These are phyloP conservation scores for Myioborus miniatus DNA, from an alignment of 2,797 vertebrate genomes.

Conservation along the genomic window DNA sequence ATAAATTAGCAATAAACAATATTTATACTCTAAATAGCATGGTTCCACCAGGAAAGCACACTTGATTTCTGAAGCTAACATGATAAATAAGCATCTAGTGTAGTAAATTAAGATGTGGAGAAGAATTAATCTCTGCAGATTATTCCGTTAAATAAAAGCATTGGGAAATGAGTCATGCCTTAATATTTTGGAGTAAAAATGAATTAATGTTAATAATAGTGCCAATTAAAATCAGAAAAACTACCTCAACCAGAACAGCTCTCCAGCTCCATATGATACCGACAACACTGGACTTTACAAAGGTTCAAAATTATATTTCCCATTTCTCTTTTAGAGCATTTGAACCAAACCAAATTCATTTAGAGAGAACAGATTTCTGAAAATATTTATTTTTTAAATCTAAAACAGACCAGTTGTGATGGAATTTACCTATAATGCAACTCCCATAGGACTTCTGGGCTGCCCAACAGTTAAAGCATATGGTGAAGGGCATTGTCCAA, in stretches of 20 bases:
- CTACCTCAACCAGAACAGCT: neutral
- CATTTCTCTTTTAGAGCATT: neutral
- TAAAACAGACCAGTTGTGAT: neutral
- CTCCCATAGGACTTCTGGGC: neutral
- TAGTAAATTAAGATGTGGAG: neutral
- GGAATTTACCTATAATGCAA: neutral
- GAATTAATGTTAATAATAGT: neutral
- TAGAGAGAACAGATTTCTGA: neutral
- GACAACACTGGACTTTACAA: neutral
- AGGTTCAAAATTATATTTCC: neutral
- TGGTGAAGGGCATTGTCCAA: neutral
- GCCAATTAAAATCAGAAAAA: neutral
- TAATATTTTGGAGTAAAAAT: neutral
- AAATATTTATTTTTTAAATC: neutral
- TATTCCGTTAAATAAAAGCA: neutral
- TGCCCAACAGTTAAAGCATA: neutral
- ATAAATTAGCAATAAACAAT: neutral
- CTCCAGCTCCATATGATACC: neutral
- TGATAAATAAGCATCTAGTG: neutral
- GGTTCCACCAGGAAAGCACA: neutral
- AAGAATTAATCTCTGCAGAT: neutral
- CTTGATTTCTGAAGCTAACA: neutral
- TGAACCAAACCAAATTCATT: neutral
- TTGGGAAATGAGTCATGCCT: neutral
- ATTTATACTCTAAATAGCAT: neutral